Base-by-base conservation (phyloP, 2,797 vertebrate species). In the Sardinella longiceps region DNA sequence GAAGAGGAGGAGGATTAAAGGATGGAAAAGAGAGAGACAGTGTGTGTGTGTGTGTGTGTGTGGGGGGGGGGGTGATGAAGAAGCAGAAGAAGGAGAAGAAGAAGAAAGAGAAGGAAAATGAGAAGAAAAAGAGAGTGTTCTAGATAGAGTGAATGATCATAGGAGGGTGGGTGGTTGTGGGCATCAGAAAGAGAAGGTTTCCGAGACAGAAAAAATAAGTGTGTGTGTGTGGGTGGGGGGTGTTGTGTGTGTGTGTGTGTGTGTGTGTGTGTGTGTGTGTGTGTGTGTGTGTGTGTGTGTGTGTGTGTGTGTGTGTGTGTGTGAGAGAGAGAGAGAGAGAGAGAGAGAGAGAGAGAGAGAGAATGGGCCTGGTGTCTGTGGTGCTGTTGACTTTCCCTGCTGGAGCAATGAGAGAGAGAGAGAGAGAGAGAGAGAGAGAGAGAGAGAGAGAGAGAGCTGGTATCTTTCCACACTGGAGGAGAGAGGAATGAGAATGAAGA, bases 321-420 rank as follows among this genome's bases (percentile, higher is more conserved):
- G 43, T 43, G 20, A 23, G 23, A 60, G 56, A n/a, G 23, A n/a
- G 23, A 56, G 51, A 56, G 51, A 12, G 11, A 23, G 2, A 56
- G 3, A 56, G 20, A 4, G 2, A 9, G 5, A 63, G 25, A 28
- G 58, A 63, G 5, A 25, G 56, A n/a, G n/a, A 25, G 25, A 60
- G 58, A 66, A 66, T 30, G 28, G 60, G 60, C 60, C 28, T 30
- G 60, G 28, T 70, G 63, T 70, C 63, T 70, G 63, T 70, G 12
- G 12, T 33, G 12, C 11, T 70, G 63, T 37, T 33, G 14, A 70
- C 28, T 70, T 30, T 70, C 11, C 63, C 63, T 70, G 28, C 63
- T 70, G 63, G 63, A 70, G 30, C 63, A 70, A 70, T 70, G 28
- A 70, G 28, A 43, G 43, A 43, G 43, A 43, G 43, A 1, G 43